Evolutionary conservation across 2,113 vertebrate species (phyloP), one percentile per base, ranked within the genome.

Genomic region (Carassius carassius): DNA sequence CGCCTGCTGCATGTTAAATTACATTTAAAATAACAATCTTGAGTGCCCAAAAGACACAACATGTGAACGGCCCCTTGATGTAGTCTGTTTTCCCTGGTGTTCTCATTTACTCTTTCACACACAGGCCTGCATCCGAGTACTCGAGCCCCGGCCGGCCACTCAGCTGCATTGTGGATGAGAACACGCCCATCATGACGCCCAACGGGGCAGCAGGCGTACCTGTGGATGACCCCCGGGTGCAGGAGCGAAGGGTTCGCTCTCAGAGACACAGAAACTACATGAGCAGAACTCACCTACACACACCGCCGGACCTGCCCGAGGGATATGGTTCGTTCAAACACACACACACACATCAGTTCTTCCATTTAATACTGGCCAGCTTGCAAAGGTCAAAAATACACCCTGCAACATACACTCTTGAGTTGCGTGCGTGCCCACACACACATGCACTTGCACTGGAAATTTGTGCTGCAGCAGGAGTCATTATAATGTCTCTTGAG

Each of bases 231-330:
- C 97, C 97, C 62, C 95, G 97, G 19, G 92, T 95, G 83, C 96
- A 96, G 1, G 98, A 99, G 92, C 95, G 97, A 80, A 96, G 97
- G 78, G 97, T 98, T 25, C 95, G 98, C 37, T 99, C 98, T 0
- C 98, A 99, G 87, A 94, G 98, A 89, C 98, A 99, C 91, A 94
- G 98, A 88, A 99, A 99, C 94, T 99, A 99, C 92, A 99, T 99
- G 98, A 99, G 98, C 95, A 96, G 98, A 87, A 99, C 98, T 56
- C 98, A 99, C 90, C 95, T 99, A 90, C 98, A 99, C 92, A 98
- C 97, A 9, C 97, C 97, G 25, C 98, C 98, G 0, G 98, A 99
- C 91, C 93, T 99, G 13, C 98, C 98, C 0, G 98, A 99, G 90
- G 98, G 98, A 92, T 99, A 99, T 11, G 98, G 98, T 99, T 90